Conservation (phyloP, 2,797 vertebrate species). For the Sebastes nivosus region DNA sequence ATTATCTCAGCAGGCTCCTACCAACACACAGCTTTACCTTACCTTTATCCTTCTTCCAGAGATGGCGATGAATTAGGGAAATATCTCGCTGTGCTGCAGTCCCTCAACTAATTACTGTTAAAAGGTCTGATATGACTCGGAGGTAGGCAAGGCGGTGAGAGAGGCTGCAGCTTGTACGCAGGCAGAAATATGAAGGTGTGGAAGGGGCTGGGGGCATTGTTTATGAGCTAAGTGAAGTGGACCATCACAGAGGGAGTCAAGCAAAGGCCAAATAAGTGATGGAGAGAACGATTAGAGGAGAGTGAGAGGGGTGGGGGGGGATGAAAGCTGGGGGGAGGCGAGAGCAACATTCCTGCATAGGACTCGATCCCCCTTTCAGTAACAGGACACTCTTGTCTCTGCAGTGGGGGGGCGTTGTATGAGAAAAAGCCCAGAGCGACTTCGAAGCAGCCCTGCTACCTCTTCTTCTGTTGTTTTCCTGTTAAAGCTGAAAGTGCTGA, state of each 20-base stretch:
- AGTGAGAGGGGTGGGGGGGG: constrained; percentile 41
- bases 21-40: constrained; percentile 31
- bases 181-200: constrained; percentile 69
- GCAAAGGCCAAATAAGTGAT: constrained; percentile 80
- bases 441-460: constrained; percentile 1
- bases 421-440: constrained; percentile 12
- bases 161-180: constrained; percentile 36
- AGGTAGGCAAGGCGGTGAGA: constrained; percentile 46
- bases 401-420: constrained; percentile 7
- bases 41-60: constrained; percentile 36
- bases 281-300: constrained; percentile 79
- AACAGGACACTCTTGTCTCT: constrained; percentile 69
- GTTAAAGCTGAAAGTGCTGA: neutral
- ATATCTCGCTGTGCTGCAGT: constrained; percentile 60
- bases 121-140: constrained; percentile 70
- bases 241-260: constrained; percentile 85
- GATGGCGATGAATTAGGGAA: constrained; percentile 57
- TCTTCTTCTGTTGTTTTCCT: constrained; percentile 24
- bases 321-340: constrained; percentile 32
- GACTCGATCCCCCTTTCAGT: constrained; percentile 53
- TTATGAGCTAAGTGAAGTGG: constrained; percentile 84
- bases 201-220: constrained; percentile 73
- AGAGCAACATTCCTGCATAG: constrained; percentile 70
- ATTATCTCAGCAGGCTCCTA: constrained; percentile 66
- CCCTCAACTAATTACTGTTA: constrained; percentile 71